Evolutionary conservation across 1,140 invertebrate genomes (phyloP).

Genomic region (Zeugodacus cucurbitae): DNA sequence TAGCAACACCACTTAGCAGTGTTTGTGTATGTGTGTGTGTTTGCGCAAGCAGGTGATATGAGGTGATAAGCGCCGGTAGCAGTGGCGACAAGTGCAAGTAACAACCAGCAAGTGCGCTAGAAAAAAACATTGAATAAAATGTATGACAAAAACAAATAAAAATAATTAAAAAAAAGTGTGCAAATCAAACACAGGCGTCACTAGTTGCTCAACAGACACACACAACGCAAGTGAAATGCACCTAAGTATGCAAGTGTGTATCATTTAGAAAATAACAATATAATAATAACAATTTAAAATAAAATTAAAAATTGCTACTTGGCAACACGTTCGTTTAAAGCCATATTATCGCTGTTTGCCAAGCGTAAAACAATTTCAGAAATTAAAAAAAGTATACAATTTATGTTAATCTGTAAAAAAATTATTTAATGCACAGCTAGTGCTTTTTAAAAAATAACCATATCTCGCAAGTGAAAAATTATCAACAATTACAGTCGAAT

Average conservation of each 20-base stretch:
- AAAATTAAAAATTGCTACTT: neutral
- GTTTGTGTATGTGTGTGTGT: neutral
- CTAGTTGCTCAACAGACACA: neutral
- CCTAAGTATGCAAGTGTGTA: neutral
- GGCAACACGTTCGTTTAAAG: neutral
- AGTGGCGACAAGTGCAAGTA: conserved; percentile 22
- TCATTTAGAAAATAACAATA: neutral
- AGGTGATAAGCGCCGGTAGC: neutral
- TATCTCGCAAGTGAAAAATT: neutral
- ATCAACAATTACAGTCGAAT: neutral
- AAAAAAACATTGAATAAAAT: neutral
- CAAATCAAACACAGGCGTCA: neutral
- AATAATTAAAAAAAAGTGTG: conserved; percentile 3
- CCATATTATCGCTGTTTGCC: neutral
- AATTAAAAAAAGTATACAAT: too few species aligned
- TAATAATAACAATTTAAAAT: neutral
- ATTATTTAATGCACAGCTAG: neutral
- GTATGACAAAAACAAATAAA: neutral
- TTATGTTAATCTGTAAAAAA: neutral
- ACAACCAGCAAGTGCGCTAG: neutral
- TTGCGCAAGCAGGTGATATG: neutral
- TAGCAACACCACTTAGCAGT: neutral
- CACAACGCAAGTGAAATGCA: neutral
- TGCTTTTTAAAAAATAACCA: neutral
- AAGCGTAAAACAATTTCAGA: too few species aligned